Conservation (phyloP, 2,888 invertebrate genomes). For the Eustalomyia histrio region DNA sequence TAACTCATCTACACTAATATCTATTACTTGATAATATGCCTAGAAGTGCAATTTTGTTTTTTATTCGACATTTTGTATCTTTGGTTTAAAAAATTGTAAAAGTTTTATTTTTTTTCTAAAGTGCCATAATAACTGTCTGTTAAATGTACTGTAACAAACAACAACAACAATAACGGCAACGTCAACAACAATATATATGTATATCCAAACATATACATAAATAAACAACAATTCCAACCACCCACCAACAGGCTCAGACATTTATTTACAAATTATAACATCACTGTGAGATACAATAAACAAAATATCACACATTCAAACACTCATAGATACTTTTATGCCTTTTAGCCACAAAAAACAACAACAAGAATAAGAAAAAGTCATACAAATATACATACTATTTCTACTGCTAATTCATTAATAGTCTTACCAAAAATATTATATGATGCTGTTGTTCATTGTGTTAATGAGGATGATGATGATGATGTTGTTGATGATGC, state of each 20-base stretch:
- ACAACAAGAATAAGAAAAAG: not conserved
- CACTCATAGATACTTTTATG: not conserved
- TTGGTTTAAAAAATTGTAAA: not conserved
- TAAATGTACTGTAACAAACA: slow-evolving; percentile 14
- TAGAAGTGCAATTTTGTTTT: no score
- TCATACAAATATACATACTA: not conserved
- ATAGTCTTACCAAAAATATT: not conserved
- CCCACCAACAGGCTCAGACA: slow-evolving; percentile 10
- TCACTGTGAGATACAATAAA: not conserved
- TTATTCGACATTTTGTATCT: no score
- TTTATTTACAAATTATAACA: slow-evolving; percentile 22
- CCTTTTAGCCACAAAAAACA: not conserved
- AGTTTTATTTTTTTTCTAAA: not conserved
- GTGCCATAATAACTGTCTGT: slow-evolving; percentile 3
- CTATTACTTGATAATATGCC: no score
- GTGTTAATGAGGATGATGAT: no score
- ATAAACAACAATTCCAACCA: slow-evolving; percentile 10
- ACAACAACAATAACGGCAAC: not conserved
- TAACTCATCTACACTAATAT: no score
- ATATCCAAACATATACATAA: not conserved
- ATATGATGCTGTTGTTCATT: not conserved
- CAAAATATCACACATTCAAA: not conserved
- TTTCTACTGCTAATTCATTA: not conserved
- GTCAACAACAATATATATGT: not conserved
- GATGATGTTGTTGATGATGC: not conserved